These are phyloP conservation scores for Manis crassicaudata DNA, from an alignment of 2,797 vertebrate species.

Conservation along the genomic window DNA sequence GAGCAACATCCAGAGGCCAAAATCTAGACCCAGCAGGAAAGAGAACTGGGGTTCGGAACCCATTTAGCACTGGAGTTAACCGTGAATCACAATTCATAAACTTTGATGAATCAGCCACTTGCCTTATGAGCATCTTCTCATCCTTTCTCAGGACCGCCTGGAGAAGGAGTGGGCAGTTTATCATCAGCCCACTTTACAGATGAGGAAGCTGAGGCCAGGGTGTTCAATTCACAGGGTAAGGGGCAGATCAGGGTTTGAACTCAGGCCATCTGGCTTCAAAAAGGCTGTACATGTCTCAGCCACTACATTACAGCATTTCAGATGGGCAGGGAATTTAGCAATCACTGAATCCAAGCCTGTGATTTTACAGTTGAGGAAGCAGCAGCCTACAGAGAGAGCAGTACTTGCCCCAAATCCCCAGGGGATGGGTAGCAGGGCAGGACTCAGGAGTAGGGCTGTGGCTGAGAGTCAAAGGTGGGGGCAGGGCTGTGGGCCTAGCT, in stretches of 20 bases:
- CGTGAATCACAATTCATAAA: not conserved
- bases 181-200: not conserved
- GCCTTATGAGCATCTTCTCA: not conserved
- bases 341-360: not conserved
- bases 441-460: fast-evolving
- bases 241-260: not conserved
- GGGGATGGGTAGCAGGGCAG: not conserved
- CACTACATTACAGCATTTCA: not conserved
- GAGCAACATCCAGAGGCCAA: not conserved
- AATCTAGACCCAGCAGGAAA: not conserved
- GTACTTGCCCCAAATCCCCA: not conserved
- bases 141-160: not conserved
- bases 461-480: not conserved
- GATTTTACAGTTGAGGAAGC: not conserved
- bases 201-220: not conserved
- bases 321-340: not conserved
- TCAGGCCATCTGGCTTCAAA: not conserved
- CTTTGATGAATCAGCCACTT: not conserved
- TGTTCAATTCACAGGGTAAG: not conserved
- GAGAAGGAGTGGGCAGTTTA: not conserved
- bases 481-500: not conserved
- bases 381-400: not conserved
- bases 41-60: not conserved
- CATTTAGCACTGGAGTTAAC: not conserved
- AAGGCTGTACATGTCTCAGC: not conserved